Evolutionary conservation across 2,888 invertebrate genomes (phyloP), one percentile per base, ranked within the genome.

Genomic region (Nemoura dubitans): DNA sequence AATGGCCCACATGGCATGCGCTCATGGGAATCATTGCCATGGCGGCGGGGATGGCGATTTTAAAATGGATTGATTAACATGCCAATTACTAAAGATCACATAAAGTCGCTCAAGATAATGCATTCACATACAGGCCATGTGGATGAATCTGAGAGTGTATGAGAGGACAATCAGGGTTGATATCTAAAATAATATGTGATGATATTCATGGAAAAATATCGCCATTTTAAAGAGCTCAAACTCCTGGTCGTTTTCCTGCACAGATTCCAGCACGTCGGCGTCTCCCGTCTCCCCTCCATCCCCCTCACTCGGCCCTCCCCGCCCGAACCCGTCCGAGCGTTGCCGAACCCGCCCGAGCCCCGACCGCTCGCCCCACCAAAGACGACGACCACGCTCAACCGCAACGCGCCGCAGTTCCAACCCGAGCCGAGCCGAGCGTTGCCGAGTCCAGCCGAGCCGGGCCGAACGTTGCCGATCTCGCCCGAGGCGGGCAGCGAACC

Each of bases 331-430:
- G 80, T 77, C 28, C 59, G 59, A 10, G 2, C 59, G 43, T 76
- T 84, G 43, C 85, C 85, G 76, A 87, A 3, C 42, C 81, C 85
- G n/a, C 77, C 82, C 30, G 80, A 27, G 28, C 43, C 76, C n/a
- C 59, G 28, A 29, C 36, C 59, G 83, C 76, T 84, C 10, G 78
- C 85, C 2, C 59, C 28, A 21, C 21, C 1, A 14, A 3, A 25
- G 90, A 83, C 91, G 86, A 27, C 88, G 87, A 86, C 0, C 92
- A 91, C 88, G 92, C 90, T 86, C 91, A 89, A 89, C 92, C 14
- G 90, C 91, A 86, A 89, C 91, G 89, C 90, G 93, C 85, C 95
- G 95, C 90, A 59, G 86, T 82, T 25, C 21, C n/a, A 26, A 10
- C 78, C 85, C 83, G 42, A 21, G 59, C 21, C 83, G 21, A 76